Base-by-base conservation (phyloP, 2,113 vertebrate species). In the Alouatta palliata region DNA sequence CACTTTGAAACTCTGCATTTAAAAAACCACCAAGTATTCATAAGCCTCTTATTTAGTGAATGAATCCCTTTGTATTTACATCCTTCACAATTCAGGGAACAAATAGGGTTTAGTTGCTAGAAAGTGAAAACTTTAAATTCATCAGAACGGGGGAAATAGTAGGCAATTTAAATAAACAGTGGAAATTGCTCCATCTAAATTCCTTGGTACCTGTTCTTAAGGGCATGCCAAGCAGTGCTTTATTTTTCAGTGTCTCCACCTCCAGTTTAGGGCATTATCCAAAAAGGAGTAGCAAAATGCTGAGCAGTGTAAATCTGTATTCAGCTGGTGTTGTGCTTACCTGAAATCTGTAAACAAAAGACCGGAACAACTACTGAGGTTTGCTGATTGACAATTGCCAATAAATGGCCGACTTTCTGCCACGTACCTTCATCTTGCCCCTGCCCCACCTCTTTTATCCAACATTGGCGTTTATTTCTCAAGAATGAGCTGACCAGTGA, bases 21-120 rank as follows among this genome's bases (percentile, higher is more conserved):
- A 97, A 98, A 97, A 97, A 83, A 37, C 27, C 95, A 97, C 97
- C 98, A 98, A 99, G 98, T 98, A 98, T 98, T 98, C 98, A 99
- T 98, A 99, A 99, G 98, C 98, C 98, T 99, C 98, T 99, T 99
- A 98, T 98, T 99, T 98, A 98, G 98, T 99, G 98, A 99, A 98
- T 99, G 98, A 98, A 98, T 98, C 98, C 95, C 98, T 99, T 99
- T 99, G 98, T 99, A 97, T 98, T 98, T 98, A 98, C 98, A 98
- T 98, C 98, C 98, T 98, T 98, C 98, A 98, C 98, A 98, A 98
- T 98, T 98, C 98, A 92, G 95, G 98, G 98, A 98, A 99, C 98
- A 99, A 98, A 98, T 98, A 98, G 98, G 97, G 98, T 98, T 99
- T 98, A 99, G 98, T 98, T 86, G 68, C 95, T 98, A 90, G 97